Evolutionary conservation across 2,797 vertebrate species (phyloP).

Genomic region (Gymnoscopelus microlampas): DNA sequence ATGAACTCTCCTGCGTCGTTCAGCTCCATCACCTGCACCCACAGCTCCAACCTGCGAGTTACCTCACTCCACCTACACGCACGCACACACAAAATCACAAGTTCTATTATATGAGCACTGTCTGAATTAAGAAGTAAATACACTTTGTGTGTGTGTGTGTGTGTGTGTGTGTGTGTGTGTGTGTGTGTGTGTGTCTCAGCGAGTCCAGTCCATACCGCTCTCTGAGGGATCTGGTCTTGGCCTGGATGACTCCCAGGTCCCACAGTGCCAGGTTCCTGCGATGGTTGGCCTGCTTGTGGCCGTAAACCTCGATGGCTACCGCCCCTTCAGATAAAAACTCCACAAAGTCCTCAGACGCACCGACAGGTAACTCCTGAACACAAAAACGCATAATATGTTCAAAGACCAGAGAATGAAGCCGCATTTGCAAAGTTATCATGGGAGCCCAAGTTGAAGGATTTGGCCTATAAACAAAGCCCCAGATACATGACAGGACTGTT

Average conservation of each 20-base stretch:
- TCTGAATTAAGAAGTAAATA: no score
- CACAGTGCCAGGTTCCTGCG: slow-evolving; percentile 91
- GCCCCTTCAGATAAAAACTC: slow-evolving; percentile 93
- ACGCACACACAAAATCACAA: background rate
- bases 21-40: slow-evolving; percentile 94
- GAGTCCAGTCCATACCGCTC: slow-evolving; percentile 83
- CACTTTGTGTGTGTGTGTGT: no score
- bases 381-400: background rate
- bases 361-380: slow-evolving; percentile 86
- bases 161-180: slow-evolving; percentile 4
- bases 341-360: slow-evolving; percentile 91
- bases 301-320: slow-evolving; percentile 93
- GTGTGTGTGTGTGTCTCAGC: slow-evolving; percentile 2
- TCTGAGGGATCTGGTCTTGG: slow-evolving; percentile 93
- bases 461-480: no score
- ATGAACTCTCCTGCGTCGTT: slow-evolving; percentile 93
- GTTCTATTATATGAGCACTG: no score
- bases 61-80: slow-evolving; percentile 93
- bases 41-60: slow-evolving; percentile 91
- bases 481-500: no score
- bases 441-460: no score
- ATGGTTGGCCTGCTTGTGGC: slow-evolving; percentile 90
- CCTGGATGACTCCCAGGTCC: slow-evolving; percentile 96
- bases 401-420: background rate
- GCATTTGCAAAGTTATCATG: no score